These are phyloP conservation scores for Drosophila bifasciata DNA, from an alignment of 1,140 invertebrate genomes.

Conservation along the genomic window DNA sequence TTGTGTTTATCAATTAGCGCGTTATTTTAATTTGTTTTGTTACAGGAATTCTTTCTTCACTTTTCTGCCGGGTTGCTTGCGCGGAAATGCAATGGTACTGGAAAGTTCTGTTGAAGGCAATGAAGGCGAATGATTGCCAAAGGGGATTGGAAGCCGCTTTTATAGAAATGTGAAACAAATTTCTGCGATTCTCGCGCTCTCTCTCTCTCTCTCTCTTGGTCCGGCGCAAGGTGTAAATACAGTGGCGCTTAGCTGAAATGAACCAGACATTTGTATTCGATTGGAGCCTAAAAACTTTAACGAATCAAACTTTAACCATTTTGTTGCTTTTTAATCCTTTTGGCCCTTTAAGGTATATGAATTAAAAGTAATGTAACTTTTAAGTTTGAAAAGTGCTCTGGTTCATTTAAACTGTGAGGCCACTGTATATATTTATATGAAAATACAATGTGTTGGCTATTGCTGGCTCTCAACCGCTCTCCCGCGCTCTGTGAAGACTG, in stretches of 20 bases:
- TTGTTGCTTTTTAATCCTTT: too few species aligned
- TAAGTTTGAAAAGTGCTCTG: too few species aligned
- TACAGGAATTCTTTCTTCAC: slow-evolving; percentile 23
- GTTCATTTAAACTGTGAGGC: too few species aligned
- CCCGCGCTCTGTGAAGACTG: too few species aligned
- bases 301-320: too few species aligned
- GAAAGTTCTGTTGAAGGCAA: slow-evolving; percentile 39
- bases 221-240: background rate
- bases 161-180: slow-evolving; percentile 27
- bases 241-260: slow-evolving; percentile 14
- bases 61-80: slow-evolving; percentile 6
- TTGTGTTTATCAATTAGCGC: slow-evolving; percentile 49
- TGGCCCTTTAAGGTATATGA: too few species aligned
- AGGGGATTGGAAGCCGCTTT: slow-evolving; percentile 36
- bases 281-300: too few species aligned
- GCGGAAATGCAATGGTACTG: background rate
- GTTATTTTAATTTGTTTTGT: slow-evolving; percentile 45
- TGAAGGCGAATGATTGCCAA: slow-evolving; percentile 53
- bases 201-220: slow-evolving; percentile 17
- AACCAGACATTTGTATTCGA: slow-evolving; percentile 20
- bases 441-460: too few species aligned
- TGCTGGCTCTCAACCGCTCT: too few species aligned
- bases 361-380: too few species aligned
- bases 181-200: slow-evolving; percentile 7
- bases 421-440: too few species aligned